These are phyloP conservation scores for Cosmopolites sordidus DNA, from an alignment of 2,888 invertebrate genomes.

Conservation along the genomic window DNA sequence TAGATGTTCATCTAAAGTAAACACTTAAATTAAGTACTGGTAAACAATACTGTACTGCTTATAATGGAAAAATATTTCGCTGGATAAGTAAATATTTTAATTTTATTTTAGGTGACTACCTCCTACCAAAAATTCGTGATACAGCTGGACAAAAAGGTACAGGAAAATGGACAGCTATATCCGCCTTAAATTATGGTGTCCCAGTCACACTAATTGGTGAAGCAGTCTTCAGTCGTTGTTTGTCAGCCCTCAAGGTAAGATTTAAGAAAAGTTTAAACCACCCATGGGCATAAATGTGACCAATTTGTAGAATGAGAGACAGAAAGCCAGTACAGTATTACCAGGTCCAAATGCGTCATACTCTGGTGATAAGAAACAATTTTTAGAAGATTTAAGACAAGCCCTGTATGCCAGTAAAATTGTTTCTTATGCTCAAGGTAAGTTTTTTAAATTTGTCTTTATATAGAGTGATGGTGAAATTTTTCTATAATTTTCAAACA, in stretches of 20 bases:
- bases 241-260: conserved; percentile 67
- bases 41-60: no score
- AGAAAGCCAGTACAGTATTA: conserved; percentile 72
- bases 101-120: conserved; percentile 54
- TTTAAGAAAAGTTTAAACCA: not conserved
- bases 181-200: conserved; percentile 91
- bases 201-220: conserved; percentile 98
- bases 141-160: conserved; percentile 98
- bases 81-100: no score
- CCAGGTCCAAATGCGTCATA: conserved; percentile 63
- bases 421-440: conserved; percentile 88
- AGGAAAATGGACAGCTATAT: conserved; percentile 98
- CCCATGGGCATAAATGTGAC: not conserved
- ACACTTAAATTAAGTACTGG: no score
- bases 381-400: conserved; percentile 76
- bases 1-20: no score
- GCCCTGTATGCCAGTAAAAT: conserved; percentile 97
- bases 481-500: no score
- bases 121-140: conserved; percentile 91
- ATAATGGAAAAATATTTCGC: no score
- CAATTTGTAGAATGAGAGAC: conserved; percentile 67
- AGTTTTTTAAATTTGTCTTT: no score
- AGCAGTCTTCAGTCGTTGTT: conserved; percentile 93
- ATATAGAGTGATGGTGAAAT: no score
- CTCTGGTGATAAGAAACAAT: conserved; percentile 69